Base-by-base conservation (phyloP, 2,888 invertebrate genomes). In the Hydriomena furcata region DNA sequence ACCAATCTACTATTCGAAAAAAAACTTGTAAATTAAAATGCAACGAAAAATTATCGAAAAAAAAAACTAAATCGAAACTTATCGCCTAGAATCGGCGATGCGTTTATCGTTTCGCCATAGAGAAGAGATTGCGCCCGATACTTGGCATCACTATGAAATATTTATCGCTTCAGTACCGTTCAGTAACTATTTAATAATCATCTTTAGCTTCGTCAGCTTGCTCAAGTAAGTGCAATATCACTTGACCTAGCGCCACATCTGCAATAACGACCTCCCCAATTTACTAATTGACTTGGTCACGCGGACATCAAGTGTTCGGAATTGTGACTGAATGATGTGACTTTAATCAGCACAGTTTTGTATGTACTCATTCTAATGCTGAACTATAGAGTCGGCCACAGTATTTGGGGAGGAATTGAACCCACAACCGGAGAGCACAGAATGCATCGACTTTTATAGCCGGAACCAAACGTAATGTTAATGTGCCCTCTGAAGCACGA, bases 231-330 rank as follows among this genome's bases (percentile, higher is more conserved):
- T 43, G 52, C 47, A 47, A 38, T 37, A 21, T 47, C 37, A 52
- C 24, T 47, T 52, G 52, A 52, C 52, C 52, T 47, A 38, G 47
- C 52, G 34, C 35, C 52, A 47, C 47, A 43, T 52, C 38, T 47
- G 42, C 46, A 47, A 36, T 23, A 11, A n/a, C 27, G 41, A 46
- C 47, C 52, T 47, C 38, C 40, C 52, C 47, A 52, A 48, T 52
- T 52, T 43, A 52, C 21, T 48, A 52, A 52, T 52, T 52, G 38
- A 48, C 43, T 52, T 25, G 20, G 38, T 44, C 38, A 35, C 32
- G 36, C 47, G 23, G 43, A 25, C 43, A 34, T n/a, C 42, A 35
- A 43, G 28, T 35, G 52, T 25, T 38, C 37, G n/a, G 42, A 42
- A 37, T 40, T 44, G 41, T 46, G 37, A 23, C 31, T 41, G 12